Percentiles rank a stretch among this genome's conserved stretches.
Evolutionary conservation across 2,888 invertebrate genomes (phyloP).

Genomic region (Caenorhabditis macrosperma): DNA sequence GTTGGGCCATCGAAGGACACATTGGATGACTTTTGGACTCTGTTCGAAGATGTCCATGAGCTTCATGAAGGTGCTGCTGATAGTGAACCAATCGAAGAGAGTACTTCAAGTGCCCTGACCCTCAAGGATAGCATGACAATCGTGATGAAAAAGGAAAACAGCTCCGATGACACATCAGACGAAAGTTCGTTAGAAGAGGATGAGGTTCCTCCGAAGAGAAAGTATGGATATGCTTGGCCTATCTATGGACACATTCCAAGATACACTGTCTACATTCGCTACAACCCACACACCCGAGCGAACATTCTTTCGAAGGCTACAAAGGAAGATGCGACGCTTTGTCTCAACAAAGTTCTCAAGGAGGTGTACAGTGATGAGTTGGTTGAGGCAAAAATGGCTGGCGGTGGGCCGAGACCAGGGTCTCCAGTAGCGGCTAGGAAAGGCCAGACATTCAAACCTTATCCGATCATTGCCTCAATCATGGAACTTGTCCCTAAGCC

Average conservation of each 20-base stretch:
- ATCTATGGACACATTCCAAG: background rate
- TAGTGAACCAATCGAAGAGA: background rate
- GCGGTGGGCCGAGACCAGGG: background rate
- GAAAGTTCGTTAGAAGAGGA: background rate
- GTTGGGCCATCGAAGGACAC: too few species aligned
- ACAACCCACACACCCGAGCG: constrained; percentile 22
- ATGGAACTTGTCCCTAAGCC: background rate
- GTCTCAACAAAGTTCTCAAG: background rate
- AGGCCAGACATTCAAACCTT: background rate
- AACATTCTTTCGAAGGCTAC: constrained; percentile 7
- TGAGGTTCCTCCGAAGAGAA: background rate
- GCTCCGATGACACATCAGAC: background rate
- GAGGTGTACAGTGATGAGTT: background rate
- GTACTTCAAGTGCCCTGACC: background rate
- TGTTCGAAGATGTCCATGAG: background rate
- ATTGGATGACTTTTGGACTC: constrained; percentile 15
- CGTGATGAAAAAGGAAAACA: background rate
- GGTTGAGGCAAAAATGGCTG: background rate
- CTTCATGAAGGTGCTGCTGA: background rate
- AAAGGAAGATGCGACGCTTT: background rate
- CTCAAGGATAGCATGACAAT: background rate
- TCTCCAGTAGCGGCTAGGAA: background rate
- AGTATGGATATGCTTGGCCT: background rate
- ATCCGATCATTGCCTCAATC: background rate
- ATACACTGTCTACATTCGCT: background rate